Conservation (phyloP, 2,797 vertebrate genomes). For the Lepus townsendii region DNA sequence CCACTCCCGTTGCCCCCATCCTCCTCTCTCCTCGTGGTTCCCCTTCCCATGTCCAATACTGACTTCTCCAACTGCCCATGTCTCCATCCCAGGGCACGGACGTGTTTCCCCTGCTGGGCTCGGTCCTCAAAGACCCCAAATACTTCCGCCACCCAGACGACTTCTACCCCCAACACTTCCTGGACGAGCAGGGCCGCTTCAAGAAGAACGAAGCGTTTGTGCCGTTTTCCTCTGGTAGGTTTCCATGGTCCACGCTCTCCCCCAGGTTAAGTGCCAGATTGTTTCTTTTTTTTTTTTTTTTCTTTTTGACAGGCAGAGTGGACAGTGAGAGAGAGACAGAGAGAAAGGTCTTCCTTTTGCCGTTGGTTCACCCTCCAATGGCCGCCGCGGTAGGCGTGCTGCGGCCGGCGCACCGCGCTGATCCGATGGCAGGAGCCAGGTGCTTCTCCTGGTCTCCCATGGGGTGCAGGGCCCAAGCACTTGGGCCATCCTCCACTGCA, state of each 20-base stretch:
- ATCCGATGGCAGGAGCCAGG: too few relatives aligned
- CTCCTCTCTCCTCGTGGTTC: not conserved
- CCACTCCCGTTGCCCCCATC: not conserved
- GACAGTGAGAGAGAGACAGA: too few relatives aligned
- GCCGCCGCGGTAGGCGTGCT: too few relatives aligned
- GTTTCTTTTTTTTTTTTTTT: too few relatives aligned
- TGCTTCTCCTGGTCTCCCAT: too few relatives aligned
- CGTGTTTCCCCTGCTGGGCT: slow-evolving; percentile 81
- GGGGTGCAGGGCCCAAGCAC: too few relatives aligned
- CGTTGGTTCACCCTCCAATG: too few relatives aligned
- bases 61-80: not conserved
- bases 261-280: not conserved
- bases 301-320: too few relatives aligned
- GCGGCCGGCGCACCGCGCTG: too few relatives aligned
- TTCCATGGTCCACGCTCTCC: not conserved
- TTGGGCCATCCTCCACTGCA: too few relatives aligned
- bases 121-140: slow-evolving; percentile 82
- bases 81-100: slow-evolving; percentile 80
- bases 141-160: slow-evolving; percentile 80
- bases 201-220: slow-evolving; percentile 87
- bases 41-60: not conserved
- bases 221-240: slow-evolving; percentile 85
- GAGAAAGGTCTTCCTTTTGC: too few relatives aligned
- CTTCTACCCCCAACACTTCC: slow-evolving; percentile 85
- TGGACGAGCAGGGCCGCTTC: slow-evolving; percentile 82